Evolutionary conservation across 1,140 invertebrate genomes (phyloP), one percentile per base, ranked within the genome.

Genomic region (Copidosoma floridanum): DNA sequence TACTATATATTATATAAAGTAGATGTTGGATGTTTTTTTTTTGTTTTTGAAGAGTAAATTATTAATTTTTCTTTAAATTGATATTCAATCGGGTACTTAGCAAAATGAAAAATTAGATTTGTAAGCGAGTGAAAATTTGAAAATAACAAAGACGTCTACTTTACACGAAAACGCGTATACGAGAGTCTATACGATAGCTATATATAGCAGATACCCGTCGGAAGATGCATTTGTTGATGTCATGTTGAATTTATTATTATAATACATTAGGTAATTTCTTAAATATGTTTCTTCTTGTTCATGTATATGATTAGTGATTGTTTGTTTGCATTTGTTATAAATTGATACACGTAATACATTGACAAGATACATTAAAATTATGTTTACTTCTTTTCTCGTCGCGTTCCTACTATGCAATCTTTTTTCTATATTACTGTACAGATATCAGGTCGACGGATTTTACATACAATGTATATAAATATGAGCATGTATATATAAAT

Each of bases 311-410:
- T 57, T 68, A 63, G 61, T 63, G 61, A 62, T 69, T 67, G 61
- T 69, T 69, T 69, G 65, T 69, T 63, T 57, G 65, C 67, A 69
- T 64, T 69, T 69, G 68, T 69, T 69, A 66, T 65, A 58, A 54
- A 51, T 63, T 61, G 44, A 29, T 58, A 56, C 59, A 61, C 52
- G 32, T 57, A 54, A 59, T 48, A 60, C 40, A 37, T 48, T 56
- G 24, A 29, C 21, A 56, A 40, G 21, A 55, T 40, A 58, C 38
- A 23, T 27, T 23, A 40, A 37, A 40, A 46, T 38, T 46, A 56
- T 61, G 44, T 59, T 53, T 46, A 40, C 20, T 57, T 54, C 35
- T 47, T 47, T 53, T 7, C 43, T 54, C 41, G 54, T 61, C 41
- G 58, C 54, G 53, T 50, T 57, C 51, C 43, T 52, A 65, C 14